Percentiles rank a stretch among this genome's conserved stretches.
Evolutionary conservation across 2,888 invertebrate genomes (phyloP).

Genomic region (Calameuta idolon): DNA sequence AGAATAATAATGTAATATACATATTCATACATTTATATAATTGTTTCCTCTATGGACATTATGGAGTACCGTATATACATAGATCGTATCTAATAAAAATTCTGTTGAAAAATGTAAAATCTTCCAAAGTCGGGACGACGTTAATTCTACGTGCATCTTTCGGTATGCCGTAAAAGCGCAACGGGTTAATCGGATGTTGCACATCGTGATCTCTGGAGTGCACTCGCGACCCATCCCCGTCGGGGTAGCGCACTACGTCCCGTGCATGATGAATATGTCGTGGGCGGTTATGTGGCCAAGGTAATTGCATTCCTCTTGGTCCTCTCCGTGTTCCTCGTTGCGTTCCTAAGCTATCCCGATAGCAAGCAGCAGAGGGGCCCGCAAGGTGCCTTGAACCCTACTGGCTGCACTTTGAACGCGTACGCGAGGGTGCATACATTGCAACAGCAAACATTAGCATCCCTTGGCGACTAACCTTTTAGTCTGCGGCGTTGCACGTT

Average conservation of each 20-base stretch:
- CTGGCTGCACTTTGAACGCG: conserved; percentile 34
- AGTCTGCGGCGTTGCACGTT: background rate
- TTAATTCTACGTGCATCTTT: background rate
- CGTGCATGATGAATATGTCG: conserved; percentile 50
- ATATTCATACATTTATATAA: background rate
- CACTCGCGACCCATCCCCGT: conserved; percentile 40
- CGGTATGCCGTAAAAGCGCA: background rate
- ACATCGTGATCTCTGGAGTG: conserved; percentile 32
- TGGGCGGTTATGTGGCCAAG: conserved; percentile 45
- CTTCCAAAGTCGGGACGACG: background rate
- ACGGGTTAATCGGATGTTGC: conserved; percentile 5
- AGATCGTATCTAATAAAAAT: background rate
- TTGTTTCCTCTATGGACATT: background rate
- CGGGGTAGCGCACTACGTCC: conserved; percentile 38
- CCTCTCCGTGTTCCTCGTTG: conserved; percentile 24
- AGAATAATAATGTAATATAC: background rate
- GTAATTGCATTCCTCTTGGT: conserved; percentile 48
- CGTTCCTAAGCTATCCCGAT: background rate
- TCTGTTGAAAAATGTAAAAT: background rate
- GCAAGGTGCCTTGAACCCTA: conserved; percentile 1
- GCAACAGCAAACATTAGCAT: conserved; percentile 51
- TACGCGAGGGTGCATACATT: conserved; percentile 61
- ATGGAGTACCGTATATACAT: background rate
- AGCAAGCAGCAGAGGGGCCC: background rate
- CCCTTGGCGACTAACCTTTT: background rate